Base-by-base conservation (phyloP, 2,888 invertebrate species). In the Papilio protenor region DNA sequence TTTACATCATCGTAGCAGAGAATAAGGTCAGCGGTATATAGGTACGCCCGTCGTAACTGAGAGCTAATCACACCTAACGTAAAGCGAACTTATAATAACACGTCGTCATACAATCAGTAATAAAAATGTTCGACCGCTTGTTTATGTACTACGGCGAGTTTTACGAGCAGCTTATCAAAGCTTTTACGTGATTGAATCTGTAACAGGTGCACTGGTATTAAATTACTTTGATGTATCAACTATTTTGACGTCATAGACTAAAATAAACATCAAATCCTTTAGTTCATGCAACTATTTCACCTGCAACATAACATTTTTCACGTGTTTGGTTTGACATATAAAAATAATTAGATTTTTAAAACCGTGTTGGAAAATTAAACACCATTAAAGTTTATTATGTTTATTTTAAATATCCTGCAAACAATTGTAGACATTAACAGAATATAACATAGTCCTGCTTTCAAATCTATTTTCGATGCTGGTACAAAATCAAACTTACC, bases 81-180 rank as follows among this genome's bases (percentile, higher is more conserved):
- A 84, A 87, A 87, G 86, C 73, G 78, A 77, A 79, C 77, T 85
- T 84, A 82, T 79, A 16, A 52, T 61, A 76, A 76, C 76, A 52
- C 52, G 52, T 59, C 52, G 59, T 59, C 55, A 72, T 23, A 71
- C 47, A 69, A 57, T 73, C 61, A 71, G 71, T 21, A 16, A 78
- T 47, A 76, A 70, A 73, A 74, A 73, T 33, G 66, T 64, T 57
- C 45, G 40, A 49, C 23, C 52, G 40, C 49, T 55, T 55, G 70
- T 52, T 73, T 40, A 64, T 59, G 57, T 59, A 23, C 64, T 64
- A 66, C 66, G n/a, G 40, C 66, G 66, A 66, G 18, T 66, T 66
- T 66, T 66, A 66, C 33, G 66, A 66, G 40, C 33, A 96, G 89
- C 83, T 96, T 96, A 80, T 96, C 96, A n/a, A 90, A 95, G 0